Conservation (phyloP, 2,113 vertebrate genomes). For the Sphyrna mokarran region DNA sequence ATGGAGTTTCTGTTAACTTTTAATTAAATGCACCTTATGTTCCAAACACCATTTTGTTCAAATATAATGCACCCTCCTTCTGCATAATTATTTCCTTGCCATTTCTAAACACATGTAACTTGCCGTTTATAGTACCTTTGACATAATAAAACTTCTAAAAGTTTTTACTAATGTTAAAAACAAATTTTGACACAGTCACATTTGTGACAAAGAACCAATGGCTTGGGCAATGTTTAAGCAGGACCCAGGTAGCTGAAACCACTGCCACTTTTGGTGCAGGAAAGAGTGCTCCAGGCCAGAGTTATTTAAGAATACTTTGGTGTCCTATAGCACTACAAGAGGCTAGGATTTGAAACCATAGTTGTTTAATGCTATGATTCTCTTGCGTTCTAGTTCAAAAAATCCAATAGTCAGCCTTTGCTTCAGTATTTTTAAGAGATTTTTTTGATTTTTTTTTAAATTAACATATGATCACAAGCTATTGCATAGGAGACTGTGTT, state of each 20-base stretch:
- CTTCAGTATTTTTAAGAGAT: background rate
- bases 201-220: too few relatives aligned
- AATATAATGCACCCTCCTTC: background rate
- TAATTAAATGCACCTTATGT: constrained; percentile 20
- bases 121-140: background rate
- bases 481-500: background rate
- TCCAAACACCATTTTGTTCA: background rate
- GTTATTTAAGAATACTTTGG: background rate
- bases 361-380: background rate
- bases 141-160: background rate
- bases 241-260: too few relatives aligned
- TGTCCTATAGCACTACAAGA: background rate
- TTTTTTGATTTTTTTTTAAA: too few relatives aligned
- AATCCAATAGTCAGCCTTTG: background rate
- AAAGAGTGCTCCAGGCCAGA: background rate
- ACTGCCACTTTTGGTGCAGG: too few relatives aligned
- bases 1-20: background rate
- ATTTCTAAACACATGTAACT: background rate
- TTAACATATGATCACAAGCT: background rate
- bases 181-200: too few relatives aligned
- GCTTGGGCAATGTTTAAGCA: too few relatives aligned
- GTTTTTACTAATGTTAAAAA: too few relatives aligned
- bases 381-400: background rate
- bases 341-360: background rate
- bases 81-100: background rate